Percentiles rank a stretch among this genome's conserved stretches.
These are phyloP conservation scores for Sesamia inferens DNA, from an alignment of 2,888 invertebrate genomes.

Conservation along the genomic window DNA sequence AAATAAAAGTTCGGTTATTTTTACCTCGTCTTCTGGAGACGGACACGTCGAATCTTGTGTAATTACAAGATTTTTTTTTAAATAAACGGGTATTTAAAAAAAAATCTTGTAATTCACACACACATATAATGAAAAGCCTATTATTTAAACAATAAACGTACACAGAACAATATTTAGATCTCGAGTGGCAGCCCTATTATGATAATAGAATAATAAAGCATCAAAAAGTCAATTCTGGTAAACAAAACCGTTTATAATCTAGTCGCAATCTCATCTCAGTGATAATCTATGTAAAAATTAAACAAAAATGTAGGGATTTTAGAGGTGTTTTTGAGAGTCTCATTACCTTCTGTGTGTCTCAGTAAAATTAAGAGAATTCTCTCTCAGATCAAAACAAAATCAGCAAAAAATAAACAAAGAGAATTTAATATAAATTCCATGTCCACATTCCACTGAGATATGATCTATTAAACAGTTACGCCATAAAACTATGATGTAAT, in stretches of 20 bases:
- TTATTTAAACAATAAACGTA: no score
- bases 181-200: background rate
- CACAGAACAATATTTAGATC: background rate
- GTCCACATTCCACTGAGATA: constrained; percentile 15
- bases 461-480: constrained; percentile 19
- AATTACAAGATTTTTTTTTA: background rate
- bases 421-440: constrained; percentile 9
- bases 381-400: background rate
- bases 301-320: background rate
- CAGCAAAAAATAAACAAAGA: background rate
- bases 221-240: background rate
- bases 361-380: background rate
- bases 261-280: background rate
- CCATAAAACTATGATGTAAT: constrained; percentile 53
- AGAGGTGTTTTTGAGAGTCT: background rate
- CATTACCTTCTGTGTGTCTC: no score
- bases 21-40: background rate
- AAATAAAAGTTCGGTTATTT: background rate
- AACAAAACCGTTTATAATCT: no score
- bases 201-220: background rate
- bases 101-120: no score
- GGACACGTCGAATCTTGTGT: no score
- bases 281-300: background rate
- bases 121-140: no score
- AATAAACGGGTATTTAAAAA: background rate